Percentiles rank a stretch among this genome's conserved stretches.
Conservation (phyloP, 2,113 vertebrate genomes). For the Hemiscyllium ocellatum region DNA sequence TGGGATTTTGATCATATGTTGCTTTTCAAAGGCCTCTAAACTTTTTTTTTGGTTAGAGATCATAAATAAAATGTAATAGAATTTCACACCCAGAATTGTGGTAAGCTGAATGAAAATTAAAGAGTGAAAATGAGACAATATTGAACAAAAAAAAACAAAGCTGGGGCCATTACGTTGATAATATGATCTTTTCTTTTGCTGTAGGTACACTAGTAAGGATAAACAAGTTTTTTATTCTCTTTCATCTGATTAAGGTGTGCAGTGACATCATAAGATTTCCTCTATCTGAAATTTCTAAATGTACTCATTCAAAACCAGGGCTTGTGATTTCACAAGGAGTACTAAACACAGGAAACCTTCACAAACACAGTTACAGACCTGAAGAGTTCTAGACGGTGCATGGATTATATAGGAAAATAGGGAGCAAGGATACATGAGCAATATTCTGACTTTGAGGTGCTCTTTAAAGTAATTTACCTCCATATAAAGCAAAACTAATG, state of each 20-base stretch:
- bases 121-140: background rate
- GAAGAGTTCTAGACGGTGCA: background rate
- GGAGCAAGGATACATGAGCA: too few species aligned
- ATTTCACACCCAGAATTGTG: background rate
- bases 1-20: background rate
- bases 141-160: background rate
- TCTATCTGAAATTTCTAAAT: too few species aligned
- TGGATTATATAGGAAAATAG: background rate
- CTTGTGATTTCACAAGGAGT: background rate
- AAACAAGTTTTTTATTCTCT: too few species aligned
- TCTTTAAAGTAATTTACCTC: too few species aligned
- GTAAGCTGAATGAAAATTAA: background rate
- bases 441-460: too few species aligned
- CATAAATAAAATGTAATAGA: background rate
- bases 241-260: too few species aligned
- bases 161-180: background rate
- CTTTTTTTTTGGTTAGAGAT: background rate
- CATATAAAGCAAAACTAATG: too few species aligned
- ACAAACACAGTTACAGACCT: background rate
- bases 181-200: background rate
- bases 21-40: background rate
- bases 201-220: background rate
- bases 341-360: background rate
- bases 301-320: background rate
- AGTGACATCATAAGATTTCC: too few species aligned